These are phyloP conservation scores for Heteropelma amictum DNA, from an alignment of 2,888 invertebrate genomes.

Conservation along the genomic window DNA sequence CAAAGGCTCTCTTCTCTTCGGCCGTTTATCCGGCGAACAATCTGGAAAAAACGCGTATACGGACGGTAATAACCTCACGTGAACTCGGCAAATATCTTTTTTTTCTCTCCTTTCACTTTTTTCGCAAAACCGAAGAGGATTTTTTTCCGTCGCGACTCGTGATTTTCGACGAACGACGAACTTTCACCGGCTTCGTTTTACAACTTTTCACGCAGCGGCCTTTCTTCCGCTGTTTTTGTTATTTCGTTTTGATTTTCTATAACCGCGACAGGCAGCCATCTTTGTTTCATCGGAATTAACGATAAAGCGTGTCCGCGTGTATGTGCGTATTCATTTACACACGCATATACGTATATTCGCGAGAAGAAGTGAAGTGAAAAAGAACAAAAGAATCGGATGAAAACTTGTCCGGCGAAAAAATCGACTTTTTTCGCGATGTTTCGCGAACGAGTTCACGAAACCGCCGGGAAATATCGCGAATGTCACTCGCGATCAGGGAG, in stretches of 20 bases:
- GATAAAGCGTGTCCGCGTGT: conserved; percentile 8
- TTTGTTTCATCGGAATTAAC: conserved; percentile 4
- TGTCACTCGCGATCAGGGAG: not conserved
- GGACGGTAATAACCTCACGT: no score
- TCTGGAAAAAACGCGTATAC: no score
- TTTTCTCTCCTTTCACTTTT: no score
- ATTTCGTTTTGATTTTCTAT: conserved; percentile 10
- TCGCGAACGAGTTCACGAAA: no score
- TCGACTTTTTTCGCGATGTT: no score
- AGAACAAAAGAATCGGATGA: not conserved
- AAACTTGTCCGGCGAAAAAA: no score
- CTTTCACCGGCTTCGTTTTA: not conserved
- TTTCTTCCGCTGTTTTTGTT: not conserved
- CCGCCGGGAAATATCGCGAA: no score
- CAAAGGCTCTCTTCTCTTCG: no score
- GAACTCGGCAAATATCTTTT: no score
- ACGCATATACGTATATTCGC: not conserved
- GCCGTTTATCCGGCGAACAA: no score
- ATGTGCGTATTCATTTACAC: no score
- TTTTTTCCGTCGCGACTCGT: not conserved
- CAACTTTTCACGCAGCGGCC: not conserved
- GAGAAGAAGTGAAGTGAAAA: not conserved
- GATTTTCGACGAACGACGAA: no score
- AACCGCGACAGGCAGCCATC: conserved; percentile 14
- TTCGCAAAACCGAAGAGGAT: conserved; percentile 26